Percentiles rank a stretch among this genome's conserved stretches.
Evolutionary conservation across 2,113 vertebrate species (phyloP).

Genomic region (Gracilinanus agilis): DNA sequence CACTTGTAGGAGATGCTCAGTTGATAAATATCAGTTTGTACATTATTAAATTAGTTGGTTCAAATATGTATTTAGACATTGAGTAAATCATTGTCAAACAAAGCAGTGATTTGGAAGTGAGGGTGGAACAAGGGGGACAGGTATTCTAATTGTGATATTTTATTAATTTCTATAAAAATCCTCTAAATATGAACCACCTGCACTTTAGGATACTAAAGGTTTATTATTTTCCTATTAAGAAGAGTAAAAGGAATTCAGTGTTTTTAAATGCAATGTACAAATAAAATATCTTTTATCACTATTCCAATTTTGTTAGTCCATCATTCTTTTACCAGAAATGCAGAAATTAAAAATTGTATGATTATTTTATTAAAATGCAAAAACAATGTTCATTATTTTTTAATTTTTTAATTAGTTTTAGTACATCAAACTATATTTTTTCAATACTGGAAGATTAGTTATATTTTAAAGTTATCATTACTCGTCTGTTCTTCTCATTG

Average conservation of each 20-base stretch:
- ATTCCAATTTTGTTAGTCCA: neutral
- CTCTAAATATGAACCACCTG: neutral
- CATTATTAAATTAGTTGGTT: neutral
- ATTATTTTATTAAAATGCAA: neutral
- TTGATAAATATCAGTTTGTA: neutral
- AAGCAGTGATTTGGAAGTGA: neutral
- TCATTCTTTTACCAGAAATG: neutral
- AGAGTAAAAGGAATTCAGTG: neutral
- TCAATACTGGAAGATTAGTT: neutral
- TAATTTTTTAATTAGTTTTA: neutral
- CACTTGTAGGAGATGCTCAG: neutral
- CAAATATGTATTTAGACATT: neutral
- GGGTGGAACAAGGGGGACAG: neutral
- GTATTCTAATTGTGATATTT: neutral
- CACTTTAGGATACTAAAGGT: neutral
- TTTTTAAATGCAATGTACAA: neutral
- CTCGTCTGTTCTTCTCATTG: neutral
- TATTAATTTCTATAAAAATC: neutral
- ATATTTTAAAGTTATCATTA: neutral
- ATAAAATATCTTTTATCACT: neutral
- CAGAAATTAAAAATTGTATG: neutral
- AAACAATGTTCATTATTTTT: neutral
- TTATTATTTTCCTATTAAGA: neutral
- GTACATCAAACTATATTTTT: neutral
- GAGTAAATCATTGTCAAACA: neutral